Percentiles rank a stretch among this genome's conserved stretches.
These are phyloP conservation scores for Galendromus occidentalis DNA, from an alignment of 1,140 invertebrate species.

Conservation along the genomic window DNA sequence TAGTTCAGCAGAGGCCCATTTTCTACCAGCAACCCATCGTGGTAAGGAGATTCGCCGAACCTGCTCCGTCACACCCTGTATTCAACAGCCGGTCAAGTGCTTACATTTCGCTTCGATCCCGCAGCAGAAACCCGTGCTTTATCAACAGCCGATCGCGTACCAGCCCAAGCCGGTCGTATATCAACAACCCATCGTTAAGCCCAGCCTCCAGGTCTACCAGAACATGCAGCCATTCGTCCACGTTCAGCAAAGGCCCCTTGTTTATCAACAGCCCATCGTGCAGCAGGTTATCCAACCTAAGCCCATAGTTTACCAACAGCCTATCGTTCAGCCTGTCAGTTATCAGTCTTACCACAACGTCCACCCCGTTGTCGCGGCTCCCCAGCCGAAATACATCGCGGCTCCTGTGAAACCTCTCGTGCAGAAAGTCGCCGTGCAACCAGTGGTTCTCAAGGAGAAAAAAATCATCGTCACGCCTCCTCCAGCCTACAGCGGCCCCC, in stretches of 20 bases:
- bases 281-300: neutral
- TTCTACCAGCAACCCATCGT: neutral
- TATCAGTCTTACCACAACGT: neutral
- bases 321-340: neutral
- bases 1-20: too few species aligned
- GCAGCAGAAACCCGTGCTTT: neutral
- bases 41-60: too few species aligned
- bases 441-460: neutral
- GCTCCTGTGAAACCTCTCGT: neutral
- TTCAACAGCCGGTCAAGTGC: too few species aligned
- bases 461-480: constrained; percentile 4
- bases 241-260: neutral
- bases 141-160: neutral
- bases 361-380: neutral
- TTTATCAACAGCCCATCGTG: neutral
- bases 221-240: neutral
- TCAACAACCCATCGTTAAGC: neutral
- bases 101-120: too few species aligned
- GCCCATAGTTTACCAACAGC: neutral
- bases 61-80: too few species aligned
- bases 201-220: neutral
- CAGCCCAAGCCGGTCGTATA: neutral
- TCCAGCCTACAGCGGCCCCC: neutral
- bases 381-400: neutral
- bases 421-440: neutral